These are phyloP conservation scores for Stomorhina lunata DNA, from an alignment of 2,888 invertebrate genomes.

Conservation along the genomic window DNA sequence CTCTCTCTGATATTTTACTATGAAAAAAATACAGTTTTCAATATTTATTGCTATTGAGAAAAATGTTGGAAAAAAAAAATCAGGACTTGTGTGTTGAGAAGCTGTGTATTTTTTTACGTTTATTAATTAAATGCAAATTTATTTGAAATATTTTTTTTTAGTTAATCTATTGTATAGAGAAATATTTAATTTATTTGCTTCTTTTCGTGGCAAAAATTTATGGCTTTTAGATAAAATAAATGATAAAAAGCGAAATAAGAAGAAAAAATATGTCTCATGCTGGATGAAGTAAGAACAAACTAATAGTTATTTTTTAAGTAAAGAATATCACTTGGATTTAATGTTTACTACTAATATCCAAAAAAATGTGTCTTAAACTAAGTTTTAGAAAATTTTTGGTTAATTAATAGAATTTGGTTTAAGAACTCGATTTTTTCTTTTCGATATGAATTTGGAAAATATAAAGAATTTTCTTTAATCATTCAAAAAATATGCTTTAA, in stretches of 20 bases:
- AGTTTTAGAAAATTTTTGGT: too few species aligned
- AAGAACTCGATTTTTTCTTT: too few species aligned
- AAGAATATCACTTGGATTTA: too few species aligned
- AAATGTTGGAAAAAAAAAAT: not conserved
- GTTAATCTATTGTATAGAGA: conserved; percentile 34
- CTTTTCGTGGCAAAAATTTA: conserved; percentile 45
- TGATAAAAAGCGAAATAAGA: conserved; percentile 15
- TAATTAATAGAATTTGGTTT: too few species aligned
- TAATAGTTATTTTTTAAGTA: too few species aligned
- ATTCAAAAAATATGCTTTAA: too few species aligned
- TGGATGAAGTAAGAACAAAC: not conserved
- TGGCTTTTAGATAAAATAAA: conserved; percentile 45
- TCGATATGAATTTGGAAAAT: too few species aligned
- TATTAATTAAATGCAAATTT: conserved; percentile 64
- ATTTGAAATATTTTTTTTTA: conserved; percentile 28
- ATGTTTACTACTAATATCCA: too few species aligned
- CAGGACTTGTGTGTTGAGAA: conserved; percentile 13
- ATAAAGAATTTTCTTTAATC: too few species aligned
- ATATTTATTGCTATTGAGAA: conserved; percentile 41
- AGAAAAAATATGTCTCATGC: not conserved
- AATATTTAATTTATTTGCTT: conserved; percentile 49
- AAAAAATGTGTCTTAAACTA: too few species aligned
- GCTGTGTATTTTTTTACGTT: conserved; percentile 1
- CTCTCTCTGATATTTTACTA: not conserved
- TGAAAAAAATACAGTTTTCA: not conserved